Conservation (phyloP, 2,888 invertebrate species). For the Salticus scenicus region DNA sequence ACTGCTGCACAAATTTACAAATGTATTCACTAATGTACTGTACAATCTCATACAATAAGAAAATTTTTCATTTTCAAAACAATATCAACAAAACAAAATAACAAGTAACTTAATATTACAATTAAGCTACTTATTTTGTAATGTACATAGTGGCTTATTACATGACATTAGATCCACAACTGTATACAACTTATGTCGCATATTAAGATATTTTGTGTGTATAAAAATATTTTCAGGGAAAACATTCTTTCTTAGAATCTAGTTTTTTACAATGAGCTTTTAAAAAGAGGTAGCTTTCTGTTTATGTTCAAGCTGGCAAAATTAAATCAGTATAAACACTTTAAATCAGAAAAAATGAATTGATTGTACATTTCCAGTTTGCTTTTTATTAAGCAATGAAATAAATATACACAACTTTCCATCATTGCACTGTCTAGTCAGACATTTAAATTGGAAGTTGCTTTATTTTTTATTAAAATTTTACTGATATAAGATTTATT, state of each 20-base stretch:
- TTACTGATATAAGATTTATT: not conserved
- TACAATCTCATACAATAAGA: slow-evolving; percentile 58
- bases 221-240: slow-evolving; percentile 57
- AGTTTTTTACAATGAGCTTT: slow-evolving; percentile 58
- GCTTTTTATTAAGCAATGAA: slow-evolving; percentile 55
- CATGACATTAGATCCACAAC: not conserved
- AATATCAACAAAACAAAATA: slow-evolving; percentile 9
- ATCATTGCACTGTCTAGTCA: slow-evolving; percentile 64
- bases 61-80: slow-evolving; percentile 16
- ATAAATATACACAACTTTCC: slow-evolving; percentile 56
- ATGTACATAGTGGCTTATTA: not conserved
- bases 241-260: slow-evolving; percentile 7
- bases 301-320: slow-evolving; percentile 20
- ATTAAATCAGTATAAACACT: slow-evolving; percentile 11
- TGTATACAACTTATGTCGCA: slow-evolving; percentile 13
- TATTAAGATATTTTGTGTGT: slow-evolving; percentile 1
- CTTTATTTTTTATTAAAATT: not conserved
- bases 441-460: slow-evolving; percentile 7
- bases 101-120: not conserved
- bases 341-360: slow-evolving; percentile 18
- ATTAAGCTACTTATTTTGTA: slow-evolving; percentile 7
- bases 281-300: slow-evolving; percentile 58
- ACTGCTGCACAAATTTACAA: slow-evolving; percentile 62
- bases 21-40: slow-evolving; percentile 50
- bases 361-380: slow-evolving; percentile 27